phyloP scores from a whole-genome alignment of 1,140 invertebrate genomes.

The Arion vulgaris region DNA sequence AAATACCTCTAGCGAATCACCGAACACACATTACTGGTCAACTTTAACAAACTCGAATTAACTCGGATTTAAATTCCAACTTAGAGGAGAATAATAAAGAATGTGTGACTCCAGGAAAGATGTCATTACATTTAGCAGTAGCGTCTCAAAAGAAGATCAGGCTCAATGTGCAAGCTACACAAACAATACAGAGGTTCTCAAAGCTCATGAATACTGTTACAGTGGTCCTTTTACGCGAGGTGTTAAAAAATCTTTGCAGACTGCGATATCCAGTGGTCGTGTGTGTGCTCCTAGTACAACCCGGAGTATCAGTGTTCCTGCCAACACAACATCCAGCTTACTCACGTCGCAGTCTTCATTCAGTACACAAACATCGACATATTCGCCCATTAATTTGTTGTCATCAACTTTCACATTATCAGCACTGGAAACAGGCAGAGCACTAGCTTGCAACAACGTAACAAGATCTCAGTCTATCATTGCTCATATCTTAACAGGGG shows the following conservation, averaged over 20 bases:
- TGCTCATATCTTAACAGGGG: constrained; percentile 13
- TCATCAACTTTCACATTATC: background rate
- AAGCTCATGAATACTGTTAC: background rate
- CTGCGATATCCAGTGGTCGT: background rate
- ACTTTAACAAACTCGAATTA: background rate
- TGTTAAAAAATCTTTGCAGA: background rate
- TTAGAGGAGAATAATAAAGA: background rate
- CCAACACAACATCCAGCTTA: background rate
- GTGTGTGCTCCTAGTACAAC: background rate
- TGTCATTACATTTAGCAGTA: background rate
- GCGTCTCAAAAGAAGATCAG: background rate
- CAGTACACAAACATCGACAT: background rate
- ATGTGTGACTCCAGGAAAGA: background rate
- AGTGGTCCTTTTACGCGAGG: background rate
- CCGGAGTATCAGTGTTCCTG: background rate
- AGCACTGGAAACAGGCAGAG: background rate
- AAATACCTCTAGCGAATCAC: too few relatives aligned
- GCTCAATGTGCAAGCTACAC: background rate
- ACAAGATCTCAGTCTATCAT: background rate
- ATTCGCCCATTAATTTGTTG: background rate
- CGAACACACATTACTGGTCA: background rate
- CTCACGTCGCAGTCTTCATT: background rate
- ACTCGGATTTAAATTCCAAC: background rate
- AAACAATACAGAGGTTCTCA: background rate
- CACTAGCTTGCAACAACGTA: background rate